A percentile compares a stretch with the other conserved stretches of the same genome.
Conservation (phyloP, 2,113 vertebrate genomes). For the Syngnathus scovelli region DNA sequence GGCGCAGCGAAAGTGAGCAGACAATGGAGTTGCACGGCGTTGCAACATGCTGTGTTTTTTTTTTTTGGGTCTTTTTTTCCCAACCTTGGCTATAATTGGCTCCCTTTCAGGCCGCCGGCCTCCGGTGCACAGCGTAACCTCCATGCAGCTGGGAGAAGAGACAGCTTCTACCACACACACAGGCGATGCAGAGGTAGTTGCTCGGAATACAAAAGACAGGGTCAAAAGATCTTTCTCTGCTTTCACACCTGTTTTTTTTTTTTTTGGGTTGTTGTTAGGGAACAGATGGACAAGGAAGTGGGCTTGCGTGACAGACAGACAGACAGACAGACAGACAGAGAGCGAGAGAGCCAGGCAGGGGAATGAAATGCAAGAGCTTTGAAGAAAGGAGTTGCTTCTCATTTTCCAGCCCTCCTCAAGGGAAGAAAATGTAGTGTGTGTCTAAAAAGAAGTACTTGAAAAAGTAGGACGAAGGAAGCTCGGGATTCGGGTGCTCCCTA, state of each 20-base stretch:
- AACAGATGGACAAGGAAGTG: background rate
- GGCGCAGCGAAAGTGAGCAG: conserved; percentile 23
- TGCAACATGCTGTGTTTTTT: conserved; percentile 19
- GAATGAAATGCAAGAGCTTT: background rate
- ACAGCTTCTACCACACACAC: conserved; percentile 28
- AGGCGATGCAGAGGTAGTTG: background rate
- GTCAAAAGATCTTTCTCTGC: background rate
- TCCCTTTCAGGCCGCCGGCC: conserved; percentile 34
- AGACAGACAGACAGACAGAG: background rate
- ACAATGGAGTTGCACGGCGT: conserved; percentile 33
- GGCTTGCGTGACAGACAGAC: background rate
- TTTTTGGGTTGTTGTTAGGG: background rate
- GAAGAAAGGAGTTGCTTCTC: background rate
- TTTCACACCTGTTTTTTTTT: background rate
- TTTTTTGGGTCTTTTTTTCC: background rate
- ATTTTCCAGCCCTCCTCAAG: background rate
- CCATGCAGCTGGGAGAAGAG: conserved; percentile 25
- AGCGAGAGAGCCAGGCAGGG: background rate
- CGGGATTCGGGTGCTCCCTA: background rate
- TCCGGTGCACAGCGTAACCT: conserved; percentile 33
- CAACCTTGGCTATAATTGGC: conserved; percentile 52
- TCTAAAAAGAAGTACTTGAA: background rate
- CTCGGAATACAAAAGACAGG: background rate
- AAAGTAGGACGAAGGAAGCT: conserved; percentile 2
- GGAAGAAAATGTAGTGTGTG: background rate